A percentile compares a stretch with the other conserved stretches of the same genome.
Conservation (phyloP, 2,113 vertebrate genomes). For the Oreotrochilus melanogaster region DNA sequence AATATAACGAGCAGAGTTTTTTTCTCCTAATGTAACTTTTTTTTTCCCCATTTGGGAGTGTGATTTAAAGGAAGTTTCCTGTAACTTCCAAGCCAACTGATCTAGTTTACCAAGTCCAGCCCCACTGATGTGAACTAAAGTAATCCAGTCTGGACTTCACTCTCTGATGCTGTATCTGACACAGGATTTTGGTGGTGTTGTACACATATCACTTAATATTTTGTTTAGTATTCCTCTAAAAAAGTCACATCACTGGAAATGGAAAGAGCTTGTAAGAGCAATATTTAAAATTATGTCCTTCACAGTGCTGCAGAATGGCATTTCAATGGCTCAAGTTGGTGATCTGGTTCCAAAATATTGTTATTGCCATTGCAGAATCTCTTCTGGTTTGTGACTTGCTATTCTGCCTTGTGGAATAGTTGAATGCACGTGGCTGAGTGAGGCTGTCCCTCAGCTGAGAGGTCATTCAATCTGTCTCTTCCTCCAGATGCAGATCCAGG, state of each 20-base stretch:
- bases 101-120: neutral
- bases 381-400: neutral
- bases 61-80: neutral
- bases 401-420: rapidly evolving
- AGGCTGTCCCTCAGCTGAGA: neutral
- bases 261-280: neutral
- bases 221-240: neutral
- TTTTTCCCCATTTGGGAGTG: neutral
- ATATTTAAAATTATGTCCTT: neutral
- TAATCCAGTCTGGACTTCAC: neutral
- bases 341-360: neutral
- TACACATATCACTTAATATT: neutral
- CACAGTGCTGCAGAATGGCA: neutral
- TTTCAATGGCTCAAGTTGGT: neutral
- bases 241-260: neutral
- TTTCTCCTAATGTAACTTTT: neutral
- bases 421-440: neutral
- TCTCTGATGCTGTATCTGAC: neutral
- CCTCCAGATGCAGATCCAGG: neutral
- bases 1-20: neutral
- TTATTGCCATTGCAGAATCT: neutral
- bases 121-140: neutral
- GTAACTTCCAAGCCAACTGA: neutral
- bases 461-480: neutral
- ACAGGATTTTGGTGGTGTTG: neutral